Base-by-base conservation (phyloP, 2,797 vertebrate genomes). In the Danionella dracula region DNA sequence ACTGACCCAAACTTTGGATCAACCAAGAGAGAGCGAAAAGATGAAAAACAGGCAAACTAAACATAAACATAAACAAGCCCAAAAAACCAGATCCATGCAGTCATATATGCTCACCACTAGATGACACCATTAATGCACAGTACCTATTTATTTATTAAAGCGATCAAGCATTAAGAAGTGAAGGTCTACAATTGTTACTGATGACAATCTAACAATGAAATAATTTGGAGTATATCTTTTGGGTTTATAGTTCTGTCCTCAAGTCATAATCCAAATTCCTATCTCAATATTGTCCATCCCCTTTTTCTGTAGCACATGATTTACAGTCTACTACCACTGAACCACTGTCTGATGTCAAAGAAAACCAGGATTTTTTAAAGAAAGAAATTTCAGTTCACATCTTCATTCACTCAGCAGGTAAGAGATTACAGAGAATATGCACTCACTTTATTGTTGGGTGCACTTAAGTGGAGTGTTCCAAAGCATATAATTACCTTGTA, bases 51-150 rank as follows among this genome's bases (percentile, higher is more conserved):
- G 44, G 15, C 41, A 4, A 13, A 29, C 20, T 58, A 13, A 29
- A 58, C 56, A 38, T 63, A 65, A 68, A 37, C 16, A 42, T 3
- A 27, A 3, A n/a, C n/a, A n/a, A 55, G 42, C 13, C 5, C 27
- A 29, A 46, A 35, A 46, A 16, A 7, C 45, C 37, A 1, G 1
- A 64, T 58, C 20, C 63, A 54, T 95, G 94, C 86, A 96, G 90
- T 96, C 89, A 84, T 82, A 83, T 80, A 82, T 74, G 83, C 57
- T 76, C 87, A 70, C 94, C 94, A 97, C 95, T 96, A 96, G 95
- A 93, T 95, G 94, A 93, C 94, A 96, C 93, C 90, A 89, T 86
- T 89, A 94, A 93, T 91, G 86, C 88, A 87, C 79, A 85, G 89
- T 73, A 87, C 86, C 76, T 81, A 79, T 68, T 75, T 80, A 80